These are phyloP conservation scores for Artibeus lituratus DNA, from an alignment of 2,797 vertebrate species.

Conservation along the genomic window DNA sequence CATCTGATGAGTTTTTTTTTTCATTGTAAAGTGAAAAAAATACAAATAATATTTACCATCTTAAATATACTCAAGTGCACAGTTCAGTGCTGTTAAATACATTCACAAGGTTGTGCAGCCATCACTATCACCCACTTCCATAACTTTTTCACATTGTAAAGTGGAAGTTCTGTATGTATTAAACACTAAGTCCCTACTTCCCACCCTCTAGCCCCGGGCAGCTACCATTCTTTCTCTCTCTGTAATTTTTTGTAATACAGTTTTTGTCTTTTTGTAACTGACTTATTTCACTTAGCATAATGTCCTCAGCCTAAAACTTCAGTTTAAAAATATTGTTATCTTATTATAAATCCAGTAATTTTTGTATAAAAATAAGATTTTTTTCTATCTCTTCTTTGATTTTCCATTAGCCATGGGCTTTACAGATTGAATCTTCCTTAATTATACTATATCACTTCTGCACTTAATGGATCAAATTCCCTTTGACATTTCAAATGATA, in stretches of 20 bases:
- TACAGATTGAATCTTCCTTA: neutral
- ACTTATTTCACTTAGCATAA: neutral
- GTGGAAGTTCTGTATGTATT: neutral
- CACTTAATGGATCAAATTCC: slow-evolving; percentile 2
- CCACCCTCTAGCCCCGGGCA: neutral
- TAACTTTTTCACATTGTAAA: neutral
- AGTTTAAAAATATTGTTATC: slow-evolving; percentile 17
- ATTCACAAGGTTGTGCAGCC: neutral
- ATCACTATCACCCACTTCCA: neutral
- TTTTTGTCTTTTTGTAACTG: neutral
- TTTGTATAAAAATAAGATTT: neutral
- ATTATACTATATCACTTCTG: neutral
- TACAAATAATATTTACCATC: neutral
- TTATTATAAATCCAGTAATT: neutral
- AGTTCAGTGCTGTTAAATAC: neutral
- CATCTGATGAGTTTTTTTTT: neutral
- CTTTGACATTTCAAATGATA: slow-evolving; percentile 22
- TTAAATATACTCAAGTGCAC: neutral
- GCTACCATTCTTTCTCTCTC: neutral
- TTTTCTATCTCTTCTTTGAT: neutral
- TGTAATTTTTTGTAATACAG: neutral
- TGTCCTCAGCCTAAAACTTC: neutral
- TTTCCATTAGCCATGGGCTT: neutral
- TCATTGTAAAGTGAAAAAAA: neutral
- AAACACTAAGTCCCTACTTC: neutral